These are phyloP conservation scores for Cariama cristata DNA, from an alignment of 2,113 vertebrate species.

Conservation along the genomic window DNA sequence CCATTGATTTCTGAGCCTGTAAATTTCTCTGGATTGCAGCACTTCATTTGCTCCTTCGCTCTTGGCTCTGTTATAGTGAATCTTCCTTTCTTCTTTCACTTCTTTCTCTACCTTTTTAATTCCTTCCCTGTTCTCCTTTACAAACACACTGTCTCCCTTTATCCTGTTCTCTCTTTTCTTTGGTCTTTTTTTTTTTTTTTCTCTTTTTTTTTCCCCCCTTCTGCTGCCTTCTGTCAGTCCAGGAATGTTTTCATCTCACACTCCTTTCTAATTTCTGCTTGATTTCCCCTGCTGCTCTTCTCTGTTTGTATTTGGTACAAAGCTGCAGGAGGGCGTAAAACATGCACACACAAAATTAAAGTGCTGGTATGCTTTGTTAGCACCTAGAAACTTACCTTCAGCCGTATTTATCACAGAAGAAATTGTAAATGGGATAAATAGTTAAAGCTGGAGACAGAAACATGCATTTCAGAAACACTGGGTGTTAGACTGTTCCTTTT, in stretches of 20 bases:
- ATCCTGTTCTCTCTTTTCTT: not conserved
- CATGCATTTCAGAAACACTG: not conserved
- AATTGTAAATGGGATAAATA: conserved; percentile 11
- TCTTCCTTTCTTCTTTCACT: not conserved
- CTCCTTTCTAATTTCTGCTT: conserved; percentile 40
- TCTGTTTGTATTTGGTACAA: conserved; percentile 9
- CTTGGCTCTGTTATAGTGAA: not conserved
- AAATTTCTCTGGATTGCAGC: conserved; percentile 34
- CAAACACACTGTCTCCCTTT: not conserved
- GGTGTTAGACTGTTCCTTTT: not conserved
- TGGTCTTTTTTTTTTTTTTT: not conserved
- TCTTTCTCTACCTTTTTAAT: not conserved
- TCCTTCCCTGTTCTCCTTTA: not conserved
- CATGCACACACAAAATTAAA: conserved; percentile 6
- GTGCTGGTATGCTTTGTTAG: not conserved
- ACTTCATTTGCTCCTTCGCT: not conserved
- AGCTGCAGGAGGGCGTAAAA: conserved; percentile 41
- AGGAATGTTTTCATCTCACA: conserved; percentile 16
- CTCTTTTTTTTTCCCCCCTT: not conserved
- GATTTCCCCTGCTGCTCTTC: conserved; percentile 44
- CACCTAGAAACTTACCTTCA: conserved; percentile 19
- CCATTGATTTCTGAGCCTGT: conserved; percentile 32
- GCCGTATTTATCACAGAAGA: not conserved
- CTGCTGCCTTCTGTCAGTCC: not conserved
- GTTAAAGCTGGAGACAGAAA: not conserved